These are phyloP conservation scores for Bungarus multicinctus DNA, from an alignment of 2,113 vertebrate genomes.

Conservation along the genomic window DNA sequence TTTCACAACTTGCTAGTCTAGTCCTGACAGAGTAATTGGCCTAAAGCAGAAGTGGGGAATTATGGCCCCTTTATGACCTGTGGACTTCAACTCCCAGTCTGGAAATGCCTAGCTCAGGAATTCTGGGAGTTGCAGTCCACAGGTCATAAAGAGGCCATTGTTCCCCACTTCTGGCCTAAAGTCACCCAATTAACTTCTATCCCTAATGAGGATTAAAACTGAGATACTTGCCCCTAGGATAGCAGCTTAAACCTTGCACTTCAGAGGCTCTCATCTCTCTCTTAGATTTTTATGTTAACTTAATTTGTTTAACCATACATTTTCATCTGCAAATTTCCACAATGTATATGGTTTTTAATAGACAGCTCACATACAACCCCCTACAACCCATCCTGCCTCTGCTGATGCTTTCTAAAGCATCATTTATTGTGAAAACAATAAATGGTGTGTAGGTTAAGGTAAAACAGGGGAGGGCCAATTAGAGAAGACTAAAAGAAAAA, in stretches of 20 bases:
- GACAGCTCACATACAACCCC: neutral
- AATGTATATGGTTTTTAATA: neutral
- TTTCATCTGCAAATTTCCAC: neutral
- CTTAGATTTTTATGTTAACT: neutral
- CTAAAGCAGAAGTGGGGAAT: neutral
- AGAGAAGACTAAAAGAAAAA: neutral
- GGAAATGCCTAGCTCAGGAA: neutral
- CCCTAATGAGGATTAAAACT: neutral
- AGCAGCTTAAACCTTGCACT: neutral
- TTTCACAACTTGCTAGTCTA: neutral
- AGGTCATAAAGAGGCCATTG: neutral
- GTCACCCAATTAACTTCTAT: neutral
- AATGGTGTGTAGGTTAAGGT: neutral
- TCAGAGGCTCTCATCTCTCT: neutral
- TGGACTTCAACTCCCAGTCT: neutral
- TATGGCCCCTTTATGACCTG: neutral
- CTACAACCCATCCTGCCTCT: neutral
- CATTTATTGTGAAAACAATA: neutral
- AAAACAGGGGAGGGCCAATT: neutral
- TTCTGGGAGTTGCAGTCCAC: no score
- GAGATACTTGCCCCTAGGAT: neutral
- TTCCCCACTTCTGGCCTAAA: neutral
- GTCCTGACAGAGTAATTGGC: neutral
- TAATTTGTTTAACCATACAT: neutral
- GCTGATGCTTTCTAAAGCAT: neutral